Percentiles rank a stretch among this genome's conserved stretches.
Evolutionary conservation across 2,113 vertebrate species (phyloP).

Genomic region (Notothenia rossii): DNA sequence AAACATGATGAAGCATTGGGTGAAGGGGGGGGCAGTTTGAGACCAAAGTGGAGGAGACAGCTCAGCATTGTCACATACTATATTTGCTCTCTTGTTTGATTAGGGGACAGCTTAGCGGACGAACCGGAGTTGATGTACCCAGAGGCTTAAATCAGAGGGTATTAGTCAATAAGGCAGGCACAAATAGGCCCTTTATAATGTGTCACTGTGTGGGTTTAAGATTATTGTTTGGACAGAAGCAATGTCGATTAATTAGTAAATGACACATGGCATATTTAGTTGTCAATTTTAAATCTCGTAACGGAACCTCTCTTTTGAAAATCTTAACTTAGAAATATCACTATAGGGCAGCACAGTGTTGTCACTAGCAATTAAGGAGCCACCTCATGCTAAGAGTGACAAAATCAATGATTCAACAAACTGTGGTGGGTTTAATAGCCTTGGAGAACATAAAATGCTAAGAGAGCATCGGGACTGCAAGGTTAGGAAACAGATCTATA

Average conservation of each 20-base stretch:
- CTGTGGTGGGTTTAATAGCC: constrained; percentile 67
- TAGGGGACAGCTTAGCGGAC: constrained; percentile 67
- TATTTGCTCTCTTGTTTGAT: constrained; percentile 66
- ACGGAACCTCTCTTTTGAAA: constrained; percentile 6
- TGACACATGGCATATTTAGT: background rate
- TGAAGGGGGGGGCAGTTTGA: constrained; percentile 51
- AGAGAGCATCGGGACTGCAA: constrained; percentile 52
- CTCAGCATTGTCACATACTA: constrained; percentile 68
- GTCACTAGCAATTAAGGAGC: constrained; percentile 73
- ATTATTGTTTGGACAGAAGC: background rate
- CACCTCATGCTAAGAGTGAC: constrained; percentile 68
- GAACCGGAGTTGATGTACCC: constrained; percentile 56
- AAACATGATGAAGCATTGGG: constrained; percentile 69
- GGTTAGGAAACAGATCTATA: constrained; percentile 73
- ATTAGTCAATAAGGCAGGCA: constrained; percentile 41
- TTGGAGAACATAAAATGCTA: constrained; percentile 59
- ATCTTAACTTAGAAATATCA: constrained; percentile 41
- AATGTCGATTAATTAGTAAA: constrained; percentile 7
- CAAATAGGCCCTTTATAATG: constrained; percentile 29
- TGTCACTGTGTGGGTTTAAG: background rate
- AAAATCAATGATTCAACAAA: constrained; percentile 79
- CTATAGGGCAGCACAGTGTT: constrained; percentile 46
- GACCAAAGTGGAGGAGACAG: constrained; percentile 67
- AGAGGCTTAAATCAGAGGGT: constrained; percentile 45
- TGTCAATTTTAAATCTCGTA: constrained; percentile 10